Evolutionary conservation across 2,888 invertebrate species (phyloP), one percentile per base, ranked within the genome.

Genomic region (Vandiemenella viatica): DNA sequence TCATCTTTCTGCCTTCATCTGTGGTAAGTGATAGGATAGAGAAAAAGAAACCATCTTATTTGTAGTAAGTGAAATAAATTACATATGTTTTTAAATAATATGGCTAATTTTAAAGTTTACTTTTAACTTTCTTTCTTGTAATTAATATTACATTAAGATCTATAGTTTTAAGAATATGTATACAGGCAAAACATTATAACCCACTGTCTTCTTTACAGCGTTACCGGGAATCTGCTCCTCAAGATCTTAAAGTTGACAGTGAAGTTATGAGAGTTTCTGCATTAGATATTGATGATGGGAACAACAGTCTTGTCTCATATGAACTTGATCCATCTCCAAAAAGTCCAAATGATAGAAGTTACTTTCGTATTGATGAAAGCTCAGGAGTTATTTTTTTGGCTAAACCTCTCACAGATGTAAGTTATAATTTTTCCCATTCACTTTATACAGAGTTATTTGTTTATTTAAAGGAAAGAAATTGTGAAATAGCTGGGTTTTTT

Each of bases 251-350:
- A 51, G 74, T 77, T 52, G 78, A 75, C 15, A 70, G 76, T 48
- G 83, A 84, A 63, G 86, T 91, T 53, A 86, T 89, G 83, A 75
- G 86, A 63, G 85, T 92, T 63, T 89, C 91, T 51, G 91, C 92
- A 15, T 90, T 89, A 22, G 92, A 91, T 65, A 82, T 88, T 56
- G 93, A 95, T 62, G 86, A 90, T 61, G 89, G 91, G 13, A 80
- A 83, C 62, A 96, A 96, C 70, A 89, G 91, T 50, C 79, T 81
- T 58, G 78, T 93, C 10, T 75, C 76, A 54, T 93, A 91, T 64
- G 65, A 63, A 23, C 58, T 77, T 23, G 62, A 66, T 18, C 55
- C 65, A 15, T 74, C 70, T 54, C 41, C 18, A 69, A n/a, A n/a
- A n/a, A n/a, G n/a, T n/a, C n/a, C n/a, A n/a, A n/a, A 70, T 18